A percentile compares a stretch with the other conserved stretches of the same genome.
Evolutionary conservation across 2,888 invertebrate species (phyloP).

Genomic region (Smittia aterrima): DNA sequence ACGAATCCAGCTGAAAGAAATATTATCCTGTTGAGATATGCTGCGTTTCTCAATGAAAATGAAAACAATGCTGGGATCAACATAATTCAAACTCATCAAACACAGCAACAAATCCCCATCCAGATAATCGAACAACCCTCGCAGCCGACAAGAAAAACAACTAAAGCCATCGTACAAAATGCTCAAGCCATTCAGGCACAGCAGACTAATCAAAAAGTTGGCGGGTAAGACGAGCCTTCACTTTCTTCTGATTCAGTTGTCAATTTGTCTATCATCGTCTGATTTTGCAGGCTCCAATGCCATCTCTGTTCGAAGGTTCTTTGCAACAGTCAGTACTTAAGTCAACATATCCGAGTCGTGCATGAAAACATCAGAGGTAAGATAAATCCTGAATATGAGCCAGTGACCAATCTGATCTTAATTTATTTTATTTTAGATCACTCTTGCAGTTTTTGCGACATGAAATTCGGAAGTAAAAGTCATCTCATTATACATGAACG

Average conservation of each 20-base stretch:
- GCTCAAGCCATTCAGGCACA: conserved; percentile 28
- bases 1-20: conserved; percentile 33
- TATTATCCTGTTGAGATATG: conserved; percentile 34
- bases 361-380: conserved; percentile 34
- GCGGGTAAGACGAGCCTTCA: conserved; percentile 35
- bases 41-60: conserved; percentile 34
- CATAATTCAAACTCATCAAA: neutral
- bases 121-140: neutral
- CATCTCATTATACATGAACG: conserved; percentile 34
- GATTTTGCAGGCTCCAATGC: conserved; percentile 29
- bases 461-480: conserved; percentile 36
- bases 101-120: neutral
- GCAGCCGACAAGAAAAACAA: conserved; percentile 22
- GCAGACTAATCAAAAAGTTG: conserved; percentile 34
- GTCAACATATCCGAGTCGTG: conserved; percentile 36
- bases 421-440: conserved; percentile 11
- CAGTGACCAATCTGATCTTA: neutral
- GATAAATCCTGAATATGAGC: neutral
- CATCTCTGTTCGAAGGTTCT: conserved; percentile 32
- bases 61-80: conserved; percentile 8
- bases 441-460: conserved; percentile 23
- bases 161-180: conserved; percentile 31
- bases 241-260: neutral
- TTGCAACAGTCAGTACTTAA: conserved; percentile 40
- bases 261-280: neutral